phyloP scores from a whole-genome alignment of 2,113 vertebrate species.

The Bubo blakistoni region DNA sequence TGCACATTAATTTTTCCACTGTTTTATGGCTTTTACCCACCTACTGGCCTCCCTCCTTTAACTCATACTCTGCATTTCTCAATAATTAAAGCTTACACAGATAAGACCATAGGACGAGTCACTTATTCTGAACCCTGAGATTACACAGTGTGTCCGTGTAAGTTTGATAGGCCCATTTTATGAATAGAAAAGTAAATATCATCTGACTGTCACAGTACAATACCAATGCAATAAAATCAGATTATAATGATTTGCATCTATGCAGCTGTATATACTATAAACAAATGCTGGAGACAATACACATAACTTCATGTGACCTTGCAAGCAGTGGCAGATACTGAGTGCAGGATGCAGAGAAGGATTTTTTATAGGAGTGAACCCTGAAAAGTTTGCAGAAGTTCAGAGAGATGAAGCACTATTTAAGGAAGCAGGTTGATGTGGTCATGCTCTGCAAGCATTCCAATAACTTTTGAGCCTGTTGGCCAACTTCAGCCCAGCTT shows the following conservation, averaged over 20 bases:
- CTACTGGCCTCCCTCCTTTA: neutral
- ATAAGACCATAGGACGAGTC: neutral
- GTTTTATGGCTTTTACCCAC: neutral
- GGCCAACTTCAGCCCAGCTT: neutral
- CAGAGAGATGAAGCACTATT: neutral
- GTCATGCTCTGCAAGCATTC: neutral
- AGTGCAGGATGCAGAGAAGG: neutral
- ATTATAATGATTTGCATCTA: neutral
- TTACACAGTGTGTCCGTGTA: neutral
- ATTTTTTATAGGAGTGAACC: neutral
- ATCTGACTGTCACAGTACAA: neutral
- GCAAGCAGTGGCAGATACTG: neutral
- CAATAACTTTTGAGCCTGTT: neutral
- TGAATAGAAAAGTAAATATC: neutral
- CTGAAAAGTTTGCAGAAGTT: neutral
- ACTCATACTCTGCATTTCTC: neutral
- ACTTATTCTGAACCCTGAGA: neutral
- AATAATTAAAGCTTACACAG: neutral
- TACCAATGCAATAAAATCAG: neutral
- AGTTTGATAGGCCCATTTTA: neutral
- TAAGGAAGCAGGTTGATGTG: neutral
- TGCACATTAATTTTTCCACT: neutral
- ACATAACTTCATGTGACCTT: neutral
- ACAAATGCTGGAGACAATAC: neutral
- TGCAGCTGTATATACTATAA: conserved; percentile 13